Evolutionary conservation across 2,888 invertebrate genomes (phyloP), one percentile per base, ranked within the genome.

Genomic region (Strigamia maritima): DNA sequence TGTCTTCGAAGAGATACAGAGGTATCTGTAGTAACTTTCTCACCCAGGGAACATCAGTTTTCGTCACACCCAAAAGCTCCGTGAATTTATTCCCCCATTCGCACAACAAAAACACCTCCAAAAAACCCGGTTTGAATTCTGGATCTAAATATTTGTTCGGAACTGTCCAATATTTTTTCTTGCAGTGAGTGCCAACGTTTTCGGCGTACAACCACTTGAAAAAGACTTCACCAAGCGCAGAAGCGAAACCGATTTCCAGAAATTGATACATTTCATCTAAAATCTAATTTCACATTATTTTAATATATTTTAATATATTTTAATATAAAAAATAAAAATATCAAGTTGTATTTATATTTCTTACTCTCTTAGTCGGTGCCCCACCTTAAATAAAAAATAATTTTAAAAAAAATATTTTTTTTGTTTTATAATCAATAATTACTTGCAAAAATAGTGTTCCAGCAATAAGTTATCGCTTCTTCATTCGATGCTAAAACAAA

Each of bases 251-350:
- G 8, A 60, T 22, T 60, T 60, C 60, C 60, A 60, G 4, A 24
- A 60, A 60, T 19, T 60, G 60, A 19, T 60, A 60, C 60, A 60
- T 60, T 60, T 60, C 60, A 19, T 60, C 60, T 60, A 60, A 24
- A 60, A 60, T 19, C 60, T 60, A 19, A 4, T 24, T 22, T 16
- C 8, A 24, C 16, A 60, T n/a, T 19, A n/a, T n/a, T 60, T 8
- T 6, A 44, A 44, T 44, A 44, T 6, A 22, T 60, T 6, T 6
- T 6, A 3, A 14, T 6, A 49, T 49, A n/a, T 6, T 6, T 49
- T 3, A n/a, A n/a, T 49, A n/a, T 6, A 49, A 6, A n/a, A 49
- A 49, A 6, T 6, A 49, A 6, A 31, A 31, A 4, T 31, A 31
- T 31, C 31, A 31, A 31, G n/a, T 31, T 31, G 3, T 6, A 6